These are phyloP conservation scores for Chrysaora quinquecirrha DNA, from an alignment of 30 jellyfish, hydroid and myxozoan species.

Conservation along the genomic window DNA sequence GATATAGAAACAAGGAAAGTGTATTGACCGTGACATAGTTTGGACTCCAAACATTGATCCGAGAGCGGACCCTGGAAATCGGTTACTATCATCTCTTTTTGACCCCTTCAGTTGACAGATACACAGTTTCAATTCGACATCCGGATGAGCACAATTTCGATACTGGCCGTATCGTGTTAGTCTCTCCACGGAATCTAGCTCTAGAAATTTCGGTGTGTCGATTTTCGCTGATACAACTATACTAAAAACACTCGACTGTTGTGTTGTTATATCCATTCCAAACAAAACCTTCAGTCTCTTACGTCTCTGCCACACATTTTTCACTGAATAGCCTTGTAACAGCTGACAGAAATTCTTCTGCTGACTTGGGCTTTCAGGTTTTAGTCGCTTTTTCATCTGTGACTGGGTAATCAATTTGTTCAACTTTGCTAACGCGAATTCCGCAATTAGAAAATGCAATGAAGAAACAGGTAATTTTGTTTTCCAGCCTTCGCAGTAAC, in stretches of 20 bases:
- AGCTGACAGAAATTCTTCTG: constrained; percentile 40
- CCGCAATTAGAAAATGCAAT: constrained; percentile 51
- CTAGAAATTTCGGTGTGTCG: constrained; percentile 9
- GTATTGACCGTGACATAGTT: constrained; percentile 9
- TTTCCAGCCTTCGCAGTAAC: constrained; percentile 84
- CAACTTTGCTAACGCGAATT: constrained; percentile 23
- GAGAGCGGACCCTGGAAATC: constrained; percentile 20
- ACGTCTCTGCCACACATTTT: constrained; percentile 67
- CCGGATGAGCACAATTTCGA: constrained; percentile 42
- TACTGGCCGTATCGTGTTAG: constrained; percentile 52
- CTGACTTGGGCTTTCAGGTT: too few species aligned
- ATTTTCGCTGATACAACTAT: not conserved
- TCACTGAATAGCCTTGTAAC: constrained; percentile 27
- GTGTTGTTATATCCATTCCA: constrained; percentile 60
- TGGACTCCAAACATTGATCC: constrained; percentile 40
- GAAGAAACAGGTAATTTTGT: constrained; percentile 34
- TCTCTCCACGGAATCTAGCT: constrained; percentile 38
- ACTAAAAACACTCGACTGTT: constrained; percentile 32
- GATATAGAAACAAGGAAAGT: constrained; percentile 41
- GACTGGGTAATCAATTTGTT: constrained; percentile 8
- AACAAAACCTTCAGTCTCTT: not conserved
- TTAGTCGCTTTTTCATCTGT: not conserved
- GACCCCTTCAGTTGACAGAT: constrained; percentile 20
- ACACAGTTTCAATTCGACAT: constrained; percentile 40
- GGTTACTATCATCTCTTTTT: not conserved